These are phyloP conservation scores for Pyrrhosoma nymphula DNA, from an alignment of 2,888 invertebrate species.

Conservation along the genomic window DNA sequence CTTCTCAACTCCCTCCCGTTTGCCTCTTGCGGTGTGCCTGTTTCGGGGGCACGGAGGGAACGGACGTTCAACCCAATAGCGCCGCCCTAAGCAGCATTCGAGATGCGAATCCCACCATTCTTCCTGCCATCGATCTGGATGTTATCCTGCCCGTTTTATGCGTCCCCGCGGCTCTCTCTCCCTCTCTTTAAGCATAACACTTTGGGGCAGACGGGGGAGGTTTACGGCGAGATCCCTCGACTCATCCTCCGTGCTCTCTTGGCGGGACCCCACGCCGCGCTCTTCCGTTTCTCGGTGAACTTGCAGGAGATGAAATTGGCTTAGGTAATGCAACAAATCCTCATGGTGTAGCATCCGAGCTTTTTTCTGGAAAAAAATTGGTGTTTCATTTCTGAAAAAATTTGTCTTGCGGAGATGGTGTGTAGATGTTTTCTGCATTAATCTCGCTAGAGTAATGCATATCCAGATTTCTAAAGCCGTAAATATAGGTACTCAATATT, in stretches of 20 bases:
- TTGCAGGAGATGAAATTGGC: slow-evolving; percentile 4
- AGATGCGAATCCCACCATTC: background rate
- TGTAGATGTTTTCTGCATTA: too few relatives aligned
- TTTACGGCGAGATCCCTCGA: background rate
- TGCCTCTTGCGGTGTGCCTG: background rate
- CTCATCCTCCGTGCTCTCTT: background rate
- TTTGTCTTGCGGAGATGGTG: too few relatives aligned
- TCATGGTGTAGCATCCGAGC: background rate
- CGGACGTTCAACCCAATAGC: background rate
- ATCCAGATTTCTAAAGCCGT: too few relatives aligned
- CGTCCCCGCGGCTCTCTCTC: background rate
- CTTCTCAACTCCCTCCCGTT: background rate
- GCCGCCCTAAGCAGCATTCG: background rate
- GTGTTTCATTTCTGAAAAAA: too few relatives aligned
- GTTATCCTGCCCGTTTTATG: background rate
- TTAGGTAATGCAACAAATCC: background rate
- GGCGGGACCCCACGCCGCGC: background rate
- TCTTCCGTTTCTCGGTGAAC: background rate
- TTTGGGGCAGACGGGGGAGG: background rate
- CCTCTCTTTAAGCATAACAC: background rate
- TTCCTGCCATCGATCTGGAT: background rate
- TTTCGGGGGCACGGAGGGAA: too few relatives aligned
- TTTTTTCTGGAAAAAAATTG: too few relatives aligned
- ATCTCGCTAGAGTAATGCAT: too few relatives aligned
- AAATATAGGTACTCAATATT: too few relatives aligned